Evolutionary conservation across 2,888 invertebrate species (phyloP).

Genomic region (Drosophila barbarae): DNA sequence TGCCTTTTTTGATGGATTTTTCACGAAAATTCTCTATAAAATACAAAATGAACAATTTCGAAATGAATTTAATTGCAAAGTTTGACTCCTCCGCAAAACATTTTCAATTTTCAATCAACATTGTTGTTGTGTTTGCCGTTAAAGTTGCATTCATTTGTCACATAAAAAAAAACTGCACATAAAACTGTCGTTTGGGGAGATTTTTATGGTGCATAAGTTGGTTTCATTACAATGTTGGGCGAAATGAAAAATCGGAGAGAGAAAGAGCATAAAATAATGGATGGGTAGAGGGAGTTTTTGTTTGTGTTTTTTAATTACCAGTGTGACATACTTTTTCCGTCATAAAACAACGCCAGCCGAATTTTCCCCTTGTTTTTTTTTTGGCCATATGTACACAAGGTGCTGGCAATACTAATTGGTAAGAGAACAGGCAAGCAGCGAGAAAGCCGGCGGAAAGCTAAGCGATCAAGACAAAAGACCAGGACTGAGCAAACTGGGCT

Average conservation of each 20-base stretch:
- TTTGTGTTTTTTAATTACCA: conserved; percentile 24
- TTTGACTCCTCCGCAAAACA: background rate
- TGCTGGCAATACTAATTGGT: conserved; percentile 17
- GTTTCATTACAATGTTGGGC: conserved; percentile 25
- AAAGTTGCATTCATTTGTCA: conserved; percentile 19
- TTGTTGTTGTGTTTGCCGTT: conserved; percentile 7
- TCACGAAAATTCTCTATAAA: background rate
- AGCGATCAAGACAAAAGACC: conserved; percentile 3
- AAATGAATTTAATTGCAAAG: background rate
- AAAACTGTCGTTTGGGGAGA: conserved; percentile 19
- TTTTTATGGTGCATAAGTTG: conserved; percentile 27
- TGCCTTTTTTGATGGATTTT: background rate
- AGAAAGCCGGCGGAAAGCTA: background rate
- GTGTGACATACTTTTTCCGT: conserved; percentile 23
- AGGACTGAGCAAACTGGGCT: conserved; percentile 19
- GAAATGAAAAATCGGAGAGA: conserved; percentile 6
- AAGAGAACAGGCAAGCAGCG: background rate
- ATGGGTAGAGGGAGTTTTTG: conserved; percentile 1
- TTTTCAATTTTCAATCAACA: conserved; percentile 7
- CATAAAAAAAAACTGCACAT: conserved; percentile 26
- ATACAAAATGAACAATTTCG: background rate
- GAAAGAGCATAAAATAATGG: conserved; percentile 12
- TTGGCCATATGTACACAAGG: background rate
- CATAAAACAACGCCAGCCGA: background rate
- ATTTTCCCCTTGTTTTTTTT: background rate